Percentiles rank a stretch among this genome's conserved stretches.
Conservation (phyloP, 2,888 invertebrate genomes). For the Eupithecia exiguata region DNA sequence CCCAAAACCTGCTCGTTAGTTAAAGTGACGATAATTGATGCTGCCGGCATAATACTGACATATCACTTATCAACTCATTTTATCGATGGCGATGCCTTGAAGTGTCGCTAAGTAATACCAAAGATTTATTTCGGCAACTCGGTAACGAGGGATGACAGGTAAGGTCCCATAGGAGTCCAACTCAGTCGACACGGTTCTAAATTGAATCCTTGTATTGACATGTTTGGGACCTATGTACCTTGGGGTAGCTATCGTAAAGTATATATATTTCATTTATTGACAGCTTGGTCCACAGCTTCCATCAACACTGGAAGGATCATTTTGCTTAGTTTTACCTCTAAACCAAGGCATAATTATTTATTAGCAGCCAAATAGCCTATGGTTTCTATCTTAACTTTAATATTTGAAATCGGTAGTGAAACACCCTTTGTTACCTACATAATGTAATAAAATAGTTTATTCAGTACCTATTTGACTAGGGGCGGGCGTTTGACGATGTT, state of each 20-base stretch:
- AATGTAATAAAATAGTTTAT: slow-evolving; percentile 35
- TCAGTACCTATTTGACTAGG: slow-evolving; percentile 15
- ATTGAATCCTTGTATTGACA: slow-evolving; percentile 44
- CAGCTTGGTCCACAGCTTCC: neutral
- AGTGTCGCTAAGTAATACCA: slow-evolving; percentile 35
- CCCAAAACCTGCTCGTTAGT: too few relatives aligned
- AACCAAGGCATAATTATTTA: neutral
- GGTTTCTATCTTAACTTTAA: neutral
- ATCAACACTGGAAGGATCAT: neutral
- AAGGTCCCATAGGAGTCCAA: slow-evolving; percentile 34
- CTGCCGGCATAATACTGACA: neutral
- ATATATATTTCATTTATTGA: neutral
- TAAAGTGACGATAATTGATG: neutral
- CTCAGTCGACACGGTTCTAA: slow-evolving; percentile 36
- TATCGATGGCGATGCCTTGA: slow-evolving; percentile 18
- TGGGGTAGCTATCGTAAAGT: neutral
- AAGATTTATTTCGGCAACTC: slow-evolving; percentile 42
- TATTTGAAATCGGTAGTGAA: neutral
- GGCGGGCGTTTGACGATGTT: slow-evolving; percentile 12
- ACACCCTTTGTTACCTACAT: neutral
- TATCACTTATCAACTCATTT: slow-evolving; percentile 26
- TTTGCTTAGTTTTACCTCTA: neutral
- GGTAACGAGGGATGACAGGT: slow-evolving; percentile 46
- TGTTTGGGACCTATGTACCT: slow-evolving; percentile 5
- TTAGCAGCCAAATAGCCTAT: neutral